Evolutionary conservation across 1,140 invertebrate genomes (phyloP).

Genomic region (Augochlora pura): DNA sequence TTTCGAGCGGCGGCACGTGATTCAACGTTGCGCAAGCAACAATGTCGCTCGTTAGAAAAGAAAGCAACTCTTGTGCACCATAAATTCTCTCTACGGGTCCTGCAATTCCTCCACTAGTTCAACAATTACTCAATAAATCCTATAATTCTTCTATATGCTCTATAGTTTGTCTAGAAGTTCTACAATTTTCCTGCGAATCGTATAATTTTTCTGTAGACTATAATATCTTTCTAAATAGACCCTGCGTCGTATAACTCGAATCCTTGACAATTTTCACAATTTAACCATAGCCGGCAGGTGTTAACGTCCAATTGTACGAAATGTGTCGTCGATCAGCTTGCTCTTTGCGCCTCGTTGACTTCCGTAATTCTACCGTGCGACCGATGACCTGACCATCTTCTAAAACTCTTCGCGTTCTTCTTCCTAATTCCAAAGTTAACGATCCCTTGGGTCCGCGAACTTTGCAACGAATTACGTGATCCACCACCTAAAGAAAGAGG

Average conservation of each 20-base stretch:
- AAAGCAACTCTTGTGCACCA: background rate
- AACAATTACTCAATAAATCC: too few relatives aligned
- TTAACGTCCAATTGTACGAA: background rate
- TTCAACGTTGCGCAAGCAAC: background rate
- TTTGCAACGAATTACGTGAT: too few relatives aligned
- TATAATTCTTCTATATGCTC: too few relatives aligned
- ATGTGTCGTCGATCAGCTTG: background rate
- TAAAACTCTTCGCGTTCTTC: background rate
- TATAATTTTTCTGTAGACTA: too few relatives aligned
- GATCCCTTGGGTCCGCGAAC: too few relatives aligned
- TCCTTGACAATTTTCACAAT: conserved; percentile 71
- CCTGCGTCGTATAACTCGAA: conserved; percentile 66
- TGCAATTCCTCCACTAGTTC: too few relatives aligned
- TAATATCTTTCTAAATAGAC: too few relatives aligned
- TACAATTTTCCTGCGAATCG: too few relatives aligned
- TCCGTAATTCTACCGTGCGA: background rate
- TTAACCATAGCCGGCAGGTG: conserved; percentile 59
- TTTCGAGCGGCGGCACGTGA: conserved; percentile 13
- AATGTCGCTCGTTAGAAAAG: background rate
- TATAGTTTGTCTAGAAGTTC: too few relatives aligned
- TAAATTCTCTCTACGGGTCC: background rate
- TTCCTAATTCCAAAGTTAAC: background rate
- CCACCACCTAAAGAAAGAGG: too few relatives aligned
- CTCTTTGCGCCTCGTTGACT: background rate
- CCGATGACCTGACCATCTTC: background rate